Percentiles rank a stretch among this genome's conserved stretches.
phyloP scores from a whole-genome alignment of 2,888 invertebrate species.

The Bursaphelenchus okinawaensis region DNA sequence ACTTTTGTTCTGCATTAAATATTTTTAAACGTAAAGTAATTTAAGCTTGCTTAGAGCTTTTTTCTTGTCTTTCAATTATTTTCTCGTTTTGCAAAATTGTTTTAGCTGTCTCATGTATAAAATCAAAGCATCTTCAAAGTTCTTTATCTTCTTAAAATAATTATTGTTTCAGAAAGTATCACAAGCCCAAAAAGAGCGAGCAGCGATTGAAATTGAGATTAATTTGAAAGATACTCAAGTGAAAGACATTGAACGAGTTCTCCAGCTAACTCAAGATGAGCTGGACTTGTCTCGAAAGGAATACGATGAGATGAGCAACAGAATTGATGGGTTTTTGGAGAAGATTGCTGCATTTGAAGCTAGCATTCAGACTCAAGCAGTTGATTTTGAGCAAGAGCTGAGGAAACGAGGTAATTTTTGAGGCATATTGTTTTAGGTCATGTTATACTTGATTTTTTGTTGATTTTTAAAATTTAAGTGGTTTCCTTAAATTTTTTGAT shows the following conservation, averaged over 20 bases:
- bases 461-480: not conserved
- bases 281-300: not conserved
- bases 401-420: not conserved
- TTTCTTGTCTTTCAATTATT: not conserved
- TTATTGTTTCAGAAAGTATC: not conserved
- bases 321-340: not conserved
- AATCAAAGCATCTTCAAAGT: not conserved
- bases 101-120: not conserved
- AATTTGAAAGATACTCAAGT: not conserved
- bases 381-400: not conserved
- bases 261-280: constrained; percentile 1
- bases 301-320: not conserved
- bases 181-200: not conserved
- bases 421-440: constrained; percentile 7
- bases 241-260: not conserved
- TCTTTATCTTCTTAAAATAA: not conserved
- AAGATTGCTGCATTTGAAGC: not conserved
- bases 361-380: not conserved
- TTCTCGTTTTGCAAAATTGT: not conserved
- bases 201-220: not conserved
- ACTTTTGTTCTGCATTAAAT: too few species aligned
- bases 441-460: not conserved
- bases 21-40: too few species aligned
- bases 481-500: too few species aligned
- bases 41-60: not conserved